Percentiles rank a stretch among this genome's conserved stretches.
phyloP scores from a whole-genome alignment of 2,888 invertebrate species.

The Autographa pulchrina region DNA sequence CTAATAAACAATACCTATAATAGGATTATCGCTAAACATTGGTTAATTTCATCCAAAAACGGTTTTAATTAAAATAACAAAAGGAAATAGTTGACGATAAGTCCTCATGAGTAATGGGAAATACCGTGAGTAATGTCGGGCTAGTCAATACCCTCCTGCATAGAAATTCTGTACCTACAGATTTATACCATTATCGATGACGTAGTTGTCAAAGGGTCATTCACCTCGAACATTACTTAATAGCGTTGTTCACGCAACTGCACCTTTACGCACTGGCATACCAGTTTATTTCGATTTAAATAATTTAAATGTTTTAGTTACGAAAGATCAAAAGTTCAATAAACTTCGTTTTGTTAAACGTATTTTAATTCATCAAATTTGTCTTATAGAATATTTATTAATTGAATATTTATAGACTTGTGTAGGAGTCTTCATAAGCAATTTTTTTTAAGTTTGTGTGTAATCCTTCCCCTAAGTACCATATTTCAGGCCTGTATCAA shows the following conservation, averaged over 20 bases:
- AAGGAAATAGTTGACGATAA: conserved; percentile 29
- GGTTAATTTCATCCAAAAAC: not conserved
- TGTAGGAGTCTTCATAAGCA: not conserved
- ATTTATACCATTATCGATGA: conserved; percentile 46
- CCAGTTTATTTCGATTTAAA: conserved; percentile 59
- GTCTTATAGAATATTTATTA: conserved; percentile 34
- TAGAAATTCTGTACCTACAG: conserved; percentile 31
- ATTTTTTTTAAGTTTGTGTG: too few species aligned
- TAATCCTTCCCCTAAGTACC: not conserved
- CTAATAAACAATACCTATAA: too few species aligned
- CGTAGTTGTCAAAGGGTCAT: conserved; percentile 61
- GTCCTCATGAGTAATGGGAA: conserved; percentile 55
- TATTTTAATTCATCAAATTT: conserved; percentile 45
- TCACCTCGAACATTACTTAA: conserved; percentile 61
- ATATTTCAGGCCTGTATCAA: not conserved
- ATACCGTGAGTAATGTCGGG: conserved; percentile 56
- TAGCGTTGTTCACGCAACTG: conserved; percentile 61
- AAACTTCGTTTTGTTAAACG: conserved; percentile 51
- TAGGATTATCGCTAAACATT: too few species aligned
- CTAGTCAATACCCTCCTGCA: conserved; percentile 41
- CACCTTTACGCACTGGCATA: conserved; percentile 58
- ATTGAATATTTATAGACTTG: conserved; percentile 15
- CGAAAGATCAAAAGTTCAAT: conserved; percentile 60
- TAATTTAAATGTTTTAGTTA: conserved; percentile 58
- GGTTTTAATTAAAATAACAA: conserved; percentile 20